Base-by-base conservation (phyloP, 2,797 vertebrate genomes). In the Discoglossus pictus region DNA sequence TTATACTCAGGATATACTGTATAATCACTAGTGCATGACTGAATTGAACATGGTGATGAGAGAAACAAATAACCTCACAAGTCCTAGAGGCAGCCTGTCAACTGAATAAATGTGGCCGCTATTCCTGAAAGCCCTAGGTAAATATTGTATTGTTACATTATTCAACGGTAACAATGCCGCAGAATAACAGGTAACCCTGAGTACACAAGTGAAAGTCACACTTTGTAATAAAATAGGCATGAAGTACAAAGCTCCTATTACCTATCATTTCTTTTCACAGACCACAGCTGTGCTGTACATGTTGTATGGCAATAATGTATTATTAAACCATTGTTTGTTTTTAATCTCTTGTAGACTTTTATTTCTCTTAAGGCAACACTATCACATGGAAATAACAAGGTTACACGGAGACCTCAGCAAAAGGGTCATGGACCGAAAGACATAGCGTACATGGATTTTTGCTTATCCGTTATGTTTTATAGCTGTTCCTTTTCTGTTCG, bases 71-170 rank as follows among this genome's bases (percentile, higher is more conserved):
- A 59, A 58, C 24, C 38, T 23, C 36, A 64, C 25, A 50, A 51
- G 60, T 56, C 60, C 52, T 31, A 38, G 48, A 64, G 68, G 68
- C 60, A 34, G 38, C 18, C 60, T 71, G 68, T 56, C 68, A 71
- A 48, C 55, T 58, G 68, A 56, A 64, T 43, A 43, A 51, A 47
- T 51, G 68, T 13, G 13, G n/a, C 44, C 60, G 35, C 52, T 38
- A 48, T 47, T 58, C 36, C 60, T 58, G 60, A 71, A 71, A 71
- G 53, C 61, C 51, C 38, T 46, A 18, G 52, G 68, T 71, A 71
- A 71, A 71, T 58, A 71, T 42, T 58, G 54, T 20, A 71, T 71
- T 44, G 68, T 58, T 63, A 71, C 60, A 58, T 48, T 64, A 70
- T 63, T 70, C 60, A 63, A 62, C 39, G 51, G 39, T 55, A 62